A percentile compares a stretch with the other conserved stretches of the same genome.
phyloP scores from a whole-genome alignment of 1,140 invertebrate genomes.

The Psix sp. region DNA sequence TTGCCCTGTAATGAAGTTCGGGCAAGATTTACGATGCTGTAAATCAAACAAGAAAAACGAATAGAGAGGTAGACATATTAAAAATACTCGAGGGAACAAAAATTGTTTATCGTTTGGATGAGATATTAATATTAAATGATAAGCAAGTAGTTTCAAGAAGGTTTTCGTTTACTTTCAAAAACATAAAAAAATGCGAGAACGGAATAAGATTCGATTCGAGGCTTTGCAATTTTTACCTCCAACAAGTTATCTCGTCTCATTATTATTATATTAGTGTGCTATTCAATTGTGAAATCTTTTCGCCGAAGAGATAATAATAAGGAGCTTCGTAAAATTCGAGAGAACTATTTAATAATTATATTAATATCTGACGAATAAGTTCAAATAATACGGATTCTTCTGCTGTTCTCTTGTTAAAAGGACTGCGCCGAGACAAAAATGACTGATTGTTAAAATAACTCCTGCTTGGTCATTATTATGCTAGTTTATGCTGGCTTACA shows the following conservation, averaged over 20 bases:
- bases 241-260: slow-evolving; percentile 2
- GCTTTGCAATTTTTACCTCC: slow-evolving; percentile 5
- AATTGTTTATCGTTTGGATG: no score
- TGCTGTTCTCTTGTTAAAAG: no score
- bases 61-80: no score
- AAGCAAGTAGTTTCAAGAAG: neutral
- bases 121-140: no score
- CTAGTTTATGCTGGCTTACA: no score
- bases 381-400: no score
- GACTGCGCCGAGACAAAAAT: slow-evolving; percentile 17
- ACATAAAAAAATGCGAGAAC: no score
- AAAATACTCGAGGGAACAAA: no score
- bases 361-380: slow-evolving; percentile 23
- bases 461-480: slow-evolving; percentile 4
- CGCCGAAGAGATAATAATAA: neutral
- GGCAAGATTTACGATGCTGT: no score
- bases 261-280: slow-evolving; percentile 1
- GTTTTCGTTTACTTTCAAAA: neutral
- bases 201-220: neutral
- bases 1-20: no score
- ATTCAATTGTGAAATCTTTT: slow-evolving; percentile 20
- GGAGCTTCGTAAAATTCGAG: slow-evolving; percentile 5
- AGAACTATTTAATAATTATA: slow-evolving; percentile 32
- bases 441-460: slow-evolving; percentile 45
- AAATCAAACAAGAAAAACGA: no score